phyloP scores from a whole-genome alignment of 1,140 invertebrate species.

The Brachionus koreanus region DNA sequence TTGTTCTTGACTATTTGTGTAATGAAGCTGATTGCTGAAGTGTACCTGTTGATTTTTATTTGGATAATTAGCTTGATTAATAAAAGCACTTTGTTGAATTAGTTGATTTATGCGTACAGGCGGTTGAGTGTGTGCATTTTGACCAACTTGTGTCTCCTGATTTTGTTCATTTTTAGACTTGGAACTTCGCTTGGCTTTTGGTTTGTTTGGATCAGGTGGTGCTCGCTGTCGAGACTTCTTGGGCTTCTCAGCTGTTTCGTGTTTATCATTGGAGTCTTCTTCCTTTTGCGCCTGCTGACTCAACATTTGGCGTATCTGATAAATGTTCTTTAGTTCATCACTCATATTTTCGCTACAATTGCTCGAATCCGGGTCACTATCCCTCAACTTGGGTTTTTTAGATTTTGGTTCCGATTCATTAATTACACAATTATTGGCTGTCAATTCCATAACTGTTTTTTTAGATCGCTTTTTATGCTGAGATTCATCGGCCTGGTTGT shows the following conservation, averaged over 20 bases:
- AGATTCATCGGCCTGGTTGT: not conserved
- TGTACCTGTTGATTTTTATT: not conserved
- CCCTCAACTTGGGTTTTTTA: not conserved
- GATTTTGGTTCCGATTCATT: not conserved
- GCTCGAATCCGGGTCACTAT: not conserved
- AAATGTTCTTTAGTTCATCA: constrained; percentile 8
- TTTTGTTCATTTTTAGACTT: not conserved
- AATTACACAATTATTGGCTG: not conserved
- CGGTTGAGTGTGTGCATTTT: not conserved
- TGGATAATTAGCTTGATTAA: not conserved
- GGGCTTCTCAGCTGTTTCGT: not conserved
- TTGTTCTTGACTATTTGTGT: not conserved
- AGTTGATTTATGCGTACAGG: not conserved
- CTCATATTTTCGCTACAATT: constrained; percentile 7
- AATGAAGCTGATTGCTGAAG: not conserved
- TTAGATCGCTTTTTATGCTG: not conserved
- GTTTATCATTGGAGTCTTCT: not conserved
- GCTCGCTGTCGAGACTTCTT: not conserved
- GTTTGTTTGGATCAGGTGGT: constrained; percentile 1
- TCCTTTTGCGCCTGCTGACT: constrained; percentile 6
- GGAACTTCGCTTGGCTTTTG: not conserved
- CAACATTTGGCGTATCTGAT: constrained; percentile 23
- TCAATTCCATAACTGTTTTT: constrained; percentile 18
- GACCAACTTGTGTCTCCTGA: not conserved
- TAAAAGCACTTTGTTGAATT: not conserved